Conservation (phyloP, 2,113 vertebrate species). For the Poeciliopsis prolifica region DNA sequence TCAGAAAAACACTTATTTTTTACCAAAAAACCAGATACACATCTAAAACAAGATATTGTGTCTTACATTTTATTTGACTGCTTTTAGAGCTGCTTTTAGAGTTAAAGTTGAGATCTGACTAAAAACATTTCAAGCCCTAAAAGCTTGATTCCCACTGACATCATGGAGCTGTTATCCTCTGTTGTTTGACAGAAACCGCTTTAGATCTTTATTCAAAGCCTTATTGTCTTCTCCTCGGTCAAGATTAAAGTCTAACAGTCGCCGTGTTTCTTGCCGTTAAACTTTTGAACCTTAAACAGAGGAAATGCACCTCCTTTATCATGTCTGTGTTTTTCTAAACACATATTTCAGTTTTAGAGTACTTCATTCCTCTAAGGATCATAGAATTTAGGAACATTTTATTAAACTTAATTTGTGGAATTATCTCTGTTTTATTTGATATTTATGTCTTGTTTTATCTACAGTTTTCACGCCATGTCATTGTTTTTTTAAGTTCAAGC, state of each 20-base stretch:
- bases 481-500: too few relatives aligned
- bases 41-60: neutral
- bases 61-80: neutral
- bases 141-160: conserved; percentile 27
- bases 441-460: neutral
- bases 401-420: neutral
- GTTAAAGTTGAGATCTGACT: conserved; percentile 14
- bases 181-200: conserved; percentile 23
- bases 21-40: too few relatives aligned
- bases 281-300: conserved; percentile 41
- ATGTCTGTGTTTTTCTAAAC: conserved; percentile 13
- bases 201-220: conserved; percentile 49
- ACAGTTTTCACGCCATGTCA: too few relatives aligned
- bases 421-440: neutral
- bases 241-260: conserved; percentile 44
- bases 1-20: too few relatives aligned
- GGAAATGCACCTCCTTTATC: conserved; percentile 41
- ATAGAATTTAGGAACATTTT: neutral
- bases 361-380: neutral
- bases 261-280: conserved; percentile 23
- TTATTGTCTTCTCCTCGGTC: conserved; percentile 39
- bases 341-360: conserved; percentile 19
- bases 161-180: conserved; percentile 26
- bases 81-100: conserved; percentile 5
- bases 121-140: conserved; percentile 41